Conservation (phyloP, 1,140 invertebrate species). For the Rhagoletis zephyria region DNA sequence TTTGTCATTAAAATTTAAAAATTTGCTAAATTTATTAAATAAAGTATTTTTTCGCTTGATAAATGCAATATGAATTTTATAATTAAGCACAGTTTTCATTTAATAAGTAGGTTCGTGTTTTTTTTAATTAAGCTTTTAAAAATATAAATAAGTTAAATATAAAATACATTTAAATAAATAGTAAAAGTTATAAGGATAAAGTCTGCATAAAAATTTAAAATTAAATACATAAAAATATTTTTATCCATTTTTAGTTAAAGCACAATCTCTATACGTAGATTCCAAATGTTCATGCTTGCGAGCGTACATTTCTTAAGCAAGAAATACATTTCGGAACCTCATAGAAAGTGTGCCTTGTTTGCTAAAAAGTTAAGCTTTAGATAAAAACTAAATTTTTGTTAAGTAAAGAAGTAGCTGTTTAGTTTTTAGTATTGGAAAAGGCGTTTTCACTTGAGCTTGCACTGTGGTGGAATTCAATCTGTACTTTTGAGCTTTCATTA, state of each 20-base stretch:
- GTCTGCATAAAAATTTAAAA: conserved; percentile 44
- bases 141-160: conserved; percentile 47
- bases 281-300: conserved; percentile 61
- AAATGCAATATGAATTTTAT: conserved; percentile 59
- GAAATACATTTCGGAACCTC: conserved; percentile 57
- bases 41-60: conserved; percentile 44
- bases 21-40: conserved; percentile 52
- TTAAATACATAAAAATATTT: conserved; percentile 50
- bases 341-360: conserved; percentile 41
- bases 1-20: conserved; percentile 50
- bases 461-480: too few species aligned
- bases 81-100: conserved; percentile 58
- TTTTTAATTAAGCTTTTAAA: conserved; percentile 36
- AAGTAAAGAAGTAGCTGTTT: background rate
- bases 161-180: conserved; percentile 50
- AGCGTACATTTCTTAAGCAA: conserved; percentile 60
- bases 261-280: conserved; percentile 51
- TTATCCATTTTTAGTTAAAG: conserved; percentile 35
- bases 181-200: conserved; percentile 4
- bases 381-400: conserved; percentile 40
- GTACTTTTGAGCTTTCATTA: background rate
- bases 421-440: too few species aligned
- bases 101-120: background rate
- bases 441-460: background rate
- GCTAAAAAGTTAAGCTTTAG: conserved; percentile 56